These are phyloP conservation scores for Endotricha flammealis DNA, from an alignment of 2,888 invertebrate genomes.

Conservation along the genomic window DNA sequence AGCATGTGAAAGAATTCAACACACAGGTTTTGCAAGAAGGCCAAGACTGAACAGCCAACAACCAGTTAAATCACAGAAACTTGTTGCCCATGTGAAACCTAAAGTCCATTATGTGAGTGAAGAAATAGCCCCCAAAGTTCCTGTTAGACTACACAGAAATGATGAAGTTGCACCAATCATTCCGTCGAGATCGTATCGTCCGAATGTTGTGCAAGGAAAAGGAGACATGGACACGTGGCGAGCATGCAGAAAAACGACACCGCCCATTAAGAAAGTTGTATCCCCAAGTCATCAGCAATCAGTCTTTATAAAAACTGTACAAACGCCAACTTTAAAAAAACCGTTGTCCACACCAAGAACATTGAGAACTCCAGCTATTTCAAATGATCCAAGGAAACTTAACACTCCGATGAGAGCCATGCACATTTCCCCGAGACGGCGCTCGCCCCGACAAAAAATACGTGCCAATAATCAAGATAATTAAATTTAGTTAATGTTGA, in stretches of 20 bases:
- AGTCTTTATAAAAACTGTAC: slow-evolving; percentile 41
- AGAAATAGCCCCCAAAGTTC: slow-evolving; percentile 30
- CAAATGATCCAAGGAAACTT: slow-evolving; percentile 58
- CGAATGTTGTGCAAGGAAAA: slow-evolving; percentile 30
- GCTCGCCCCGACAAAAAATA: slow-evolving; percentile 59
- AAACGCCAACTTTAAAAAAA: slow-evolving; percentile 79
- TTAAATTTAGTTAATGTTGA: slow-evolving; percentile 19
- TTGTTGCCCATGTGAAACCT: slow-evolving; percentile 42
- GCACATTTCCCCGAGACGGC: slow-evolving; percentile 62
- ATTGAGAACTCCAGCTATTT: slow-evolving; percentile 62
- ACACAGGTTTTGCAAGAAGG: slow-evolving; percentile 60
- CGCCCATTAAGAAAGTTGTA: slow-evolving; percentile 46
- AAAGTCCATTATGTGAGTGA: slow-evolving; percentile 34
- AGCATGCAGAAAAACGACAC: slow-evolving; percentile 44
- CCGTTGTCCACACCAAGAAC: slow-evolving; percentile 77
- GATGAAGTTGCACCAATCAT: slow-evolving; percentile 24
- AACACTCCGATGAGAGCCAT: slow-evolving; percentile 79
- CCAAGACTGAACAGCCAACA: slow-evolving; percentile 53
- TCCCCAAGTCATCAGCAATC: slow-evolving; percentile 58
- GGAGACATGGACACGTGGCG: slow-evolving; percentile 44
- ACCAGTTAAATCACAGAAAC: slow-evolving; percentile 42
- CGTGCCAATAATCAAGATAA: slow-evolving; percentile 28
- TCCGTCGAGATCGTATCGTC: slow-evolving; percentile 28
- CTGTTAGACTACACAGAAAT: slow-evolving; percentile 30
- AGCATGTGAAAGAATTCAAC: slow-evolving; percentile 42